These are phyloP conservation scores for Procapra przewalskii DNA, from an alignment of 2,113 vertebrate species.

Conservation along the genomic window DNA sequence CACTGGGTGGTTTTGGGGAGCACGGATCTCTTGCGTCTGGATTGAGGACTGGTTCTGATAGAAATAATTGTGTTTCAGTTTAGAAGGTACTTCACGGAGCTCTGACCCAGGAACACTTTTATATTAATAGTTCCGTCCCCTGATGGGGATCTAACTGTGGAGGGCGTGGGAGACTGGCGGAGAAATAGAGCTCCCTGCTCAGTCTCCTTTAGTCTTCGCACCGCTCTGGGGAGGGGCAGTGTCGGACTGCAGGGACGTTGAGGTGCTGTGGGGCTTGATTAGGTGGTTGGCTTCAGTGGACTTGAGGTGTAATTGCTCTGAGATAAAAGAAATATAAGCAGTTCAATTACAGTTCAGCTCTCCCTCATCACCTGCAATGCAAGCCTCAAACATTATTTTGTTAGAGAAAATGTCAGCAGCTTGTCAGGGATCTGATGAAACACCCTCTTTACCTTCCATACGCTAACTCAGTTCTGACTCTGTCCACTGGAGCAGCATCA, in stretches of 20 bases:
- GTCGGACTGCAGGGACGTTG: accelerated
- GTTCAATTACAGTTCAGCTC: not conserved
- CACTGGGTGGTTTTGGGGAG: not conserved
- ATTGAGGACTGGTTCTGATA: accelerated
- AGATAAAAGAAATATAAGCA: not conserved
- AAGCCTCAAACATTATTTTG: not conserved
- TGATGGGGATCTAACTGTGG: too few relatives aligned
- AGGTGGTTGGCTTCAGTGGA: not conserved
- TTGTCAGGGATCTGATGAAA: not conserved
- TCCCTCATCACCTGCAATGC: not conserved
- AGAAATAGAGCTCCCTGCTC: accelerated
- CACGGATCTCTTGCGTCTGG: not conserved
- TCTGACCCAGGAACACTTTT: not conserved
- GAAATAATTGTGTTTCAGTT: not conserved
- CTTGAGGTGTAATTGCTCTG: too few relatives aligned
- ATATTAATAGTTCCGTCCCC: not conserved
- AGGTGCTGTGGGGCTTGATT: not conserved
- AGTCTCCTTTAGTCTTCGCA: not conserved
- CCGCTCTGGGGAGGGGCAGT: accelerated
- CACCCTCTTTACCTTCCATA: not conserved
- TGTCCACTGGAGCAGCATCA: not conserved
- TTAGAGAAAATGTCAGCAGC: not conserved
- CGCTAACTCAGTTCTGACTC: not conserved
- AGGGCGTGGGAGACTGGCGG: accelerated
- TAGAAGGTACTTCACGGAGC: not conserved